A percentile compares a stretch with the other conserved stretches of the same genome.
Evolutionary conservation across 1,140 invertebrate species (phyloP).

Genomic region (Leptopilina clavipes): DNA sequence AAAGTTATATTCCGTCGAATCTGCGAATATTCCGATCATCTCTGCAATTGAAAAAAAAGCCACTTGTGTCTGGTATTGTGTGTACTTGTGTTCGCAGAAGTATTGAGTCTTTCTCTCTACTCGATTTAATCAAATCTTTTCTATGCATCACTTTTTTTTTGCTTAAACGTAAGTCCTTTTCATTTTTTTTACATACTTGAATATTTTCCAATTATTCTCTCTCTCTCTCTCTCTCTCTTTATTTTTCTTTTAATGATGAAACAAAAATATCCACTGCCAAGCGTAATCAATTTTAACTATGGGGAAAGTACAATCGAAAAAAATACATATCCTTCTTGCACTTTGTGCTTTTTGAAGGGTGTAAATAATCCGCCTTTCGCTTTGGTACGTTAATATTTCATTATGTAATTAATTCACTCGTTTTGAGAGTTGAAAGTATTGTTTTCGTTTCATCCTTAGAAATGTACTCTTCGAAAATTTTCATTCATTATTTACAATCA

Average conservation of each 20-base stretch:
- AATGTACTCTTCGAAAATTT: not conserved
- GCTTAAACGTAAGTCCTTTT: not conserved
- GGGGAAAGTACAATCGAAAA: not conserved
- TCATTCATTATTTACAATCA: not conserved
- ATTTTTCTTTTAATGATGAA: not conserved
- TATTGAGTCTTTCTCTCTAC: constrained; percentile 30
- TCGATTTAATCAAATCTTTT: not conserved
- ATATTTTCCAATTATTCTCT: not conserved
- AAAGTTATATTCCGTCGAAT: constrained; percentile 23
- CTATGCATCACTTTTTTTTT: not conserved
- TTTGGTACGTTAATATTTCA: no score
- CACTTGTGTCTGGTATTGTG: constrained; percentile 39
- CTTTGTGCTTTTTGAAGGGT: no score
- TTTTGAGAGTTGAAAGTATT: not conserved
- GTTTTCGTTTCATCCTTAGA: not conserved
- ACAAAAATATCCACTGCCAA: constrained; percentile 7
- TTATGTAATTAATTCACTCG: no score
- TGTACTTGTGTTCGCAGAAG: constrained; percentile 43
- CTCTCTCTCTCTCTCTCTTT: not conserved
- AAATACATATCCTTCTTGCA: not conserved
- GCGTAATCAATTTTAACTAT: not conserved
- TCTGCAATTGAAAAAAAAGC: not conserved
- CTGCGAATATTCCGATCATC: not conserved
- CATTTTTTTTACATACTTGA: not conserved
- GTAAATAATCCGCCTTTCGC: no score